Base-by-base conservation (phyloP, 2,797 vertebrate genomes). In the Alcedo atthis region DNA sequence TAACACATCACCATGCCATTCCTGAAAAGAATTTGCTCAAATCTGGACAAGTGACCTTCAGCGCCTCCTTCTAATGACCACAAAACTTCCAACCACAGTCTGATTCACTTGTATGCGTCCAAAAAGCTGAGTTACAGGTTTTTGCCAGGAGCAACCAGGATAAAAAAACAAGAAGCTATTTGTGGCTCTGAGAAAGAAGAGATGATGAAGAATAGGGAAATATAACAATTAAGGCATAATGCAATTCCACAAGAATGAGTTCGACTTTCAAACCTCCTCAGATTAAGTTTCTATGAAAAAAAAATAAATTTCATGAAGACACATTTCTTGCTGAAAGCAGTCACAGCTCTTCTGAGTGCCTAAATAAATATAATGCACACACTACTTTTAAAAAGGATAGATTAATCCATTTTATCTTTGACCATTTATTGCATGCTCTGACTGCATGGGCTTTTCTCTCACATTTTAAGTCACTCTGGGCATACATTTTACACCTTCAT, bases 251-350 rank as follows among this genome's bases (percentile, higher is more conserved):
- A 68, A 57, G 53, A 91, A 83, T 40, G 24, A 85, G 87, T 79
- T 83, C 76, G 75, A 73, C 49, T 88, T 63, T 79, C 57, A 93
- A 88, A 61, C 37, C 26, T 76, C 43, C 37, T 75, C 69, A 69
- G 80, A 90, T 67, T 46, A 74, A 64, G 28, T 62, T 79, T 59
- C 45, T 95, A 90, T 73, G 16, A 62, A 73, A 78, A 89, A 78
- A 86, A 46, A 16, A 6, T 22, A 12, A 37, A 45, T 70, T 78
- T 91, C 45, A 22, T 73, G 30, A 88, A 66, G 83, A 69, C 9
- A 55, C 11, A 35, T 43, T 84, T 79, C 26, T 71, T 33, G 59
- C 46, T 77, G 53, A 67, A 76, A 82, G 21, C 54, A 90, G 46
- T 15, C 57, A 74, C 20, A 89, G n/a, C 10, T 83, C 61, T 77